A percentile compares a stretch with the other conserved stretches of the same genome.
Conservation (phyloP, 2,797 vertebrate genomes). For the Setipinna tenuifilis region DNA sequence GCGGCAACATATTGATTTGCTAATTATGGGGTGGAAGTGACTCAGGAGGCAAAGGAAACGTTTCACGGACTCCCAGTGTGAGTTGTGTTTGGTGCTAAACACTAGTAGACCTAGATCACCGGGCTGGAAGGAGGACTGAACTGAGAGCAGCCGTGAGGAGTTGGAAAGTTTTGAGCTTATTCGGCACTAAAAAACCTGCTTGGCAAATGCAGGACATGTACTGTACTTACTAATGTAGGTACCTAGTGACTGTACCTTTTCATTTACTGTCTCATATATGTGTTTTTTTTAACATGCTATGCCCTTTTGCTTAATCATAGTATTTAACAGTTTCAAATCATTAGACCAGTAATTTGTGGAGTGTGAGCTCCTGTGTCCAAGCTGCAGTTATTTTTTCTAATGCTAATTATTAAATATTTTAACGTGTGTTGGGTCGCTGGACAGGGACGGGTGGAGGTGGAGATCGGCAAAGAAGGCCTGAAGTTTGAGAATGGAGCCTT, state of each 20-base stretch:
- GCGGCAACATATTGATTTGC: neutral
- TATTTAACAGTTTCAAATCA: no score
- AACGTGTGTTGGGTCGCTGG: neutral
- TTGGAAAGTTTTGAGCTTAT: neutral
- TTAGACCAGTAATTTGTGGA: no score
- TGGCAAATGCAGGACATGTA: neutral
- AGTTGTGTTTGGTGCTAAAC: no score
- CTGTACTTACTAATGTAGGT: neutral
- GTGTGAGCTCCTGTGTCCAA: neutral
- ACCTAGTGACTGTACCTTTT: no score
- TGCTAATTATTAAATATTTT: neutral
- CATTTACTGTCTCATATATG: no score
- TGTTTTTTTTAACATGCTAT: no score
- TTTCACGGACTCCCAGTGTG: no score
- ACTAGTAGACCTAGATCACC: no score
- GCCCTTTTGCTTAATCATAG: no score
- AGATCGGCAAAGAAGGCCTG: constrained; percentile 91
- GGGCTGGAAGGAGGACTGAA: no score
- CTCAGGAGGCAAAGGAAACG: no score
- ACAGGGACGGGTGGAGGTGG: constrained; percentile 91
- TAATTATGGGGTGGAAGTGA: neutral
- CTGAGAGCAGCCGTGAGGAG: neutral
- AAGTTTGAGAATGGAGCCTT: constrained; percentile 94
- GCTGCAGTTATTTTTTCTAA: neutral
- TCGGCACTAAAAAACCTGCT: neutral